Percentiles rank a stretch among this genome's conserved stretches.
phyloP scores from a whole-genome alignment of 2,113 vertebrate species.

The Nycticryphes semicollaris region DNA sequence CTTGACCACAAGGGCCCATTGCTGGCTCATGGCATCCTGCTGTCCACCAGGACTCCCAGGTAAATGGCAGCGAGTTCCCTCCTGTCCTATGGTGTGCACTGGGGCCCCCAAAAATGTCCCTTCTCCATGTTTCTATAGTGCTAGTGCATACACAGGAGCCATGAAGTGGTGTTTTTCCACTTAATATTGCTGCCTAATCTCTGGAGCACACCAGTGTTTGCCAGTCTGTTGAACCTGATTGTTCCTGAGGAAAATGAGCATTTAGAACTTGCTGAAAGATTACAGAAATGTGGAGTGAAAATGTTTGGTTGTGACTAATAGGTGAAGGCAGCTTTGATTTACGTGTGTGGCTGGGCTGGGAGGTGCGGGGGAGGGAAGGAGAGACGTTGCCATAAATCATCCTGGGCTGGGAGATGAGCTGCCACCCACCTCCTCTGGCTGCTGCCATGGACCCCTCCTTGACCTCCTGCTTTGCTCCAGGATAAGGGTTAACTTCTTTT shows the following conservation, averaged over 20 bases:
- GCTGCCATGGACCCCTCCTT: rapidly evolving
- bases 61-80: background rate
- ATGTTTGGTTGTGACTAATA: background rate
- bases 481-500: background rate
- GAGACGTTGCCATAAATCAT: background rate
- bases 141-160: background rate
- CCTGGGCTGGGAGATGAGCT: background rate
- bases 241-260: background rate
- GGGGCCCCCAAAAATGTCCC: rapidly evolving
- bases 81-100: background rate
- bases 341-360: background rate
- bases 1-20: too few relatives aligned
- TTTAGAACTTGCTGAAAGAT: conserved; percentile 1
- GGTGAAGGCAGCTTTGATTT: background rate
- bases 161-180: background rate
- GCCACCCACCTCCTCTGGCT: background rate
- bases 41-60: too few relatives aligned
- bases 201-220: background rate
- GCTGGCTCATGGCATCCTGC: too few relatives aligned
- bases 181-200: background rate
- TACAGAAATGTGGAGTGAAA: background rate
- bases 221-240: background rate
- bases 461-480: background rate
- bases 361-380: background rate
- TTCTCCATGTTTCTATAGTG: background rate